Evolutionary conservation across 1,140 invertebrate genomes (phyloP).

Genomic region (Eriosoma lanigerum): DNA sequence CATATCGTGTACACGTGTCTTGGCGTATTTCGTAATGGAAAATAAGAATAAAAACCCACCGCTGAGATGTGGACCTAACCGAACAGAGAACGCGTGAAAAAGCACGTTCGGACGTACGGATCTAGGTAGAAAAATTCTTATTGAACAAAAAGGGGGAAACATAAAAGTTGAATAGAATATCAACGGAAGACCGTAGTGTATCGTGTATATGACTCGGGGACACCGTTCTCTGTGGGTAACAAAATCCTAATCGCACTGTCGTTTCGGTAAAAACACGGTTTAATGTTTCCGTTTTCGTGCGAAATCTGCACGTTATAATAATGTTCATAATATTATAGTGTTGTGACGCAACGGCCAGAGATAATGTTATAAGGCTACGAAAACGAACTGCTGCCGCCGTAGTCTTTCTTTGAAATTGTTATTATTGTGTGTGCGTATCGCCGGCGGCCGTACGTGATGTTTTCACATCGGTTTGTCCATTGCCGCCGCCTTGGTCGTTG

Average conservation of each 20-base stretch:
- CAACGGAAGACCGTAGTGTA: too few species aligned
- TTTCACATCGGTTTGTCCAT: constrained; percentile 30
- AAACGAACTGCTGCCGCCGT: background rate
- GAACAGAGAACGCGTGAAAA: constrained; percentile 12
- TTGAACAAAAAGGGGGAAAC: background rate
- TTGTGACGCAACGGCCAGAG: background rate
- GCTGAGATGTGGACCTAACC: too few species aligned
- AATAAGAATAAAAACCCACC: too few species aligned
- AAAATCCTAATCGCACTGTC: too few species aligned
- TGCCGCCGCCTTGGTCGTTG: background rate
- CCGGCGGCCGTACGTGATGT: constrained; percentile 21
- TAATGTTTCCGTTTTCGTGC: background rate
- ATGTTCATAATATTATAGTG: too few species aligned
- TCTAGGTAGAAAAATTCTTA: background rate
- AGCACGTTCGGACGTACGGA: constrained; percentile 6
- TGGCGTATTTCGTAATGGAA: too few species aligned
- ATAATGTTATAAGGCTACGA: background rate
- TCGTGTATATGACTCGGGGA: too few species aligned
- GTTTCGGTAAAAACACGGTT: too few species aligned
- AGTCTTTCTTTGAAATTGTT: background rate
- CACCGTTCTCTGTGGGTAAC: too few species aligned
- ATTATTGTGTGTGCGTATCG: background rate
- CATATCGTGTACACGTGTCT: background rate
- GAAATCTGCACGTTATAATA: background rate
- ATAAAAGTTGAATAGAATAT: too few species aligned